These are phyloP conservation scores for Drosophila repletoides DNA, from an alignment of 1,140 invertebrate species.

Conservation along the genomic window DNA sequence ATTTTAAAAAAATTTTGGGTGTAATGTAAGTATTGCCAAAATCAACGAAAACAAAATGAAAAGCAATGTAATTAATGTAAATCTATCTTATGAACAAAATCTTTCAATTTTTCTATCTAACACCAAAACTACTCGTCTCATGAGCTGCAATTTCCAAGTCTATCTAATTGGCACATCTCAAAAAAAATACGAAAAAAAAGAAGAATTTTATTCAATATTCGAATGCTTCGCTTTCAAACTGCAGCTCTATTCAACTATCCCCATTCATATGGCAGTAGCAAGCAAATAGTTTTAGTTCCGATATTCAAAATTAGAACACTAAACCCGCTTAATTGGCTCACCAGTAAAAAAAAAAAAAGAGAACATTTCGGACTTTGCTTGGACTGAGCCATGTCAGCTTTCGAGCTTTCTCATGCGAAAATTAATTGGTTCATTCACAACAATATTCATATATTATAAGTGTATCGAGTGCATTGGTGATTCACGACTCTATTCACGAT, in stretches of 20 bases:
- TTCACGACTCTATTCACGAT: too few species aligned
- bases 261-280: constrained; percentile 15
- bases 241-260: constrained; percentile 13
- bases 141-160: constrained; percentile 18
- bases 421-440: constrained; percentile 43
- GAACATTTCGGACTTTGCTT: constrained; percentile 20
- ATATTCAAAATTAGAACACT: too few species aligned
- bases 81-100: constrained; percentile 49
- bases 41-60: constrained; percentile 39
- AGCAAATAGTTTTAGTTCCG: constrained; percentile 31
- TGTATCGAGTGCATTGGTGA: constrained; percentile 49
- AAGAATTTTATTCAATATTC: background rate
- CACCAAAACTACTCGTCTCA: background rate
- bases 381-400: background rate
- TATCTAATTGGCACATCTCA: constrained; percentile 23
- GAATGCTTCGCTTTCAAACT: constrained; percentile 13
- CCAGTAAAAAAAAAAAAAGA: background rate
- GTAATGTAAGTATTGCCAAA: constrained; percentile 81
- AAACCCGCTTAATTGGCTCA: constrained; percentile 29
- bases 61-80: constrained; percentile 65
- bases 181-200: background rate
- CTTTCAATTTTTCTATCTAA: constrained; percentile 24
- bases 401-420: constrained; percentile 20
- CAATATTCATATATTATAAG: constrained; percentile 32
- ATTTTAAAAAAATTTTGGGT: constrained; percentile 83